phyloP scores from a whole-genome alignment of 2,888 invertebrate species.

The Andrena marginata region DNA sequence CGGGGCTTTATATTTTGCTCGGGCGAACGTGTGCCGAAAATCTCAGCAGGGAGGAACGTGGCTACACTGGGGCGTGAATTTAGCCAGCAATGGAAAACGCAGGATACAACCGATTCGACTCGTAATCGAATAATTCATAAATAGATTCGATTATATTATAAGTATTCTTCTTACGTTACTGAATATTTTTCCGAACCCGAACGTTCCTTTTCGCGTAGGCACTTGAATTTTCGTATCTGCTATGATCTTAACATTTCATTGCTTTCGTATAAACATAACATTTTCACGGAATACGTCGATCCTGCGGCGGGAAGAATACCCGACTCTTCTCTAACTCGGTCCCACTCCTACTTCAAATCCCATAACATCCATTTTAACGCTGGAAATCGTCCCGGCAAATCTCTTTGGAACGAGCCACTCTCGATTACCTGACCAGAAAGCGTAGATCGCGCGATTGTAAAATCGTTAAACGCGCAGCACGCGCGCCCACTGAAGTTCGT shows the following conservation, averaged over 20 bases:
- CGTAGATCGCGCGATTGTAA: constrained; percentile 14
- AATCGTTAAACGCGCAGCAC: constrained; percentile 18
- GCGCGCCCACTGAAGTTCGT: background rate
- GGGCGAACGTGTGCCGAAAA: constrained; percentile 46
- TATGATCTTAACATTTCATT: background rate
- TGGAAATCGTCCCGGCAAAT: background rate
- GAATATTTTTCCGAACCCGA: background rate
- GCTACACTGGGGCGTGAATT: background rate
- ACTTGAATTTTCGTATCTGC: background rate
- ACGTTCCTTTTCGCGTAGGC: background rate
- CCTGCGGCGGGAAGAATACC: too few relatives aligned
- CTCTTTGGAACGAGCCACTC: background rate
- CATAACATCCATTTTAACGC: background rate
- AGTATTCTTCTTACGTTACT: background rate
- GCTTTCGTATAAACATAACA: too few relatives aligned
- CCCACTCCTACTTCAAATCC: background rate
- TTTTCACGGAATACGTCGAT: too few relatives aligned
- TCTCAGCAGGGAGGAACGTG: constrained; percentile 15
- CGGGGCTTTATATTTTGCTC: constrained; percentile 38
- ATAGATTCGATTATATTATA: background rate
- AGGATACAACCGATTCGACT: background rate
- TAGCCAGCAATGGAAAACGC: background rate
- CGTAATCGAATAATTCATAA: constrained; percentile 1
- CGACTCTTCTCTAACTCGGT: too few relatives aligned
- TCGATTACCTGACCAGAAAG: background rate